phyloP scores from a whole-genome alignment of 2,888 invertebrate genomes.

The Stenotaenia linearis region DNA sequence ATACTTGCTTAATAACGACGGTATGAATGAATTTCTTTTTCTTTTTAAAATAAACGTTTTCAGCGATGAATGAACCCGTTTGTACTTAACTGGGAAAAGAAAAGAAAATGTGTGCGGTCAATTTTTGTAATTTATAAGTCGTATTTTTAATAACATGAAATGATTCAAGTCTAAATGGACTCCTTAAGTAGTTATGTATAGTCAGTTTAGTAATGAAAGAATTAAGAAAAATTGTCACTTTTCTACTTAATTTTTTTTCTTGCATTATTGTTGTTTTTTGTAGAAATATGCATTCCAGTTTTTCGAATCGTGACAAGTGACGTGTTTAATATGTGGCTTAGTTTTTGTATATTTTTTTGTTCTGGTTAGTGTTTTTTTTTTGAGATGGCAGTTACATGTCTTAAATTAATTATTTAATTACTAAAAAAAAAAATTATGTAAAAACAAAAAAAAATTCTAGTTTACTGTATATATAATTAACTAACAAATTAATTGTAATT shows the following conservation, averaged over 20 bases:
- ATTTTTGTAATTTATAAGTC: neutral
- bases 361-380: neutral
- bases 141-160: neutral
- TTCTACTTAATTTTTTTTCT: neutral
- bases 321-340: neutral
- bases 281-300: neutral
- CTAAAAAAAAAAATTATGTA: neutral
- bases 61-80: neutral
- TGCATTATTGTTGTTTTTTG: neutral
- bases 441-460: neutral
- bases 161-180: neutral
- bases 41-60: too few relatives aligned
- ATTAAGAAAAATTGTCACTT: neutral
- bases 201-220: neutral
- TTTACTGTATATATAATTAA: neutral
- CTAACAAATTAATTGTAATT: neutral
- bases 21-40: neutral
- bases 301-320: neutral
- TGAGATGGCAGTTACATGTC: neutral
- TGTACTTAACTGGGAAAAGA: neutral
- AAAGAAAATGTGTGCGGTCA: neutral
- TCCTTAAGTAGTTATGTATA: neutral
- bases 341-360: neutral
- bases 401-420: neutral
- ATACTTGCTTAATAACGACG: constrained; percentile 8